Conservation (phyloP, 2,797 vertebrate genomes). For the Chromis chromis region DNA sequence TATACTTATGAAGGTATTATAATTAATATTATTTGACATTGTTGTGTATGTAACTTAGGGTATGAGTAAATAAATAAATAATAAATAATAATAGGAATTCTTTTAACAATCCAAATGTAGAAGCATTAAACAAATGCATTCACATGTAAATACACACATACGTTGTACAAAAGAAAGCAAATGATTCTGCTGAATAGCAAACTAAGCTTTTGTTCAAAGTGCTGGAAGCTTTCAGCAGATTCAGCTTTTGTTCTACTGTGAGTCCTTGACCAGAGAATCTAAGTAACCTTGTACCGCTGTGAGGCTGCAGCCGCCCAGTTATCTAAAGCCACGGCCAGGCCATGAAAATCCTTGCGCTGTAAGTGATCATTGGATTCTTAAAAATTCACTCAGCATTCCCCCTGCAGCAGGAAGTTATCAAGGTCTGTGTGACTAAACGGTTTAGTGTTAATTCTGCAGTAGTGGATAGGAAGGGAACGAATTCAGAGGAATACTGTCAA, state of each 20-base stretch:
- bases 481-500: slow-evolving; percentile 5
- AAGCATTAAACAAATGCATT: background rate
- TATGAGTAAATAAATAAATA: background rate
- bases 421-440: slow-evolving; percentile 14
- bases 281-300: slow-evolving; percentile 36
- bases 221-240: background rate
- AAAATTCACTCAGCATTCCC: slow-evolving; percentile 16
- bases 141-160: background rate
- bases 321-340: slow-evolving; percentile 31
- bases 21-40: background rate
- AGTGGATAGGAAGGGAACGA: background rate
- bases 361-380: slow-evolving; percentile 20
- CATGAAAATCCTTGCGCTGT: slow-evolving; percentile 16
- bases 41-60: background rate
- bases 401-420: slow-evolving; percentile 27
- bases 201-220: background rate
- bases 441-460: slow-evolving; percentile 2
- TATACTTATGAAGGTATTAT: background rate
- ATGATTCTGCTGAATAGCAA: background rate
- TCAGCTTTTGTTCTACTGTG: slow-evolving; percentile 4
- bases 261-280: slow-evolving; percentile 51
- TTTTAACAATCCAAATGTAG: background rate
- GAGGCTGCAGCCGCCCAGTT: slow-evolving; percentile 21
- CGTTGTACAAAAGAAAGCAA: background rate
- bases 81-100: background rate